These are phyloP conservation scores for Trachemys scripta DNA, from an alignment of 2,113 vertebrate species.

Conservation along the genomic window DNA sequence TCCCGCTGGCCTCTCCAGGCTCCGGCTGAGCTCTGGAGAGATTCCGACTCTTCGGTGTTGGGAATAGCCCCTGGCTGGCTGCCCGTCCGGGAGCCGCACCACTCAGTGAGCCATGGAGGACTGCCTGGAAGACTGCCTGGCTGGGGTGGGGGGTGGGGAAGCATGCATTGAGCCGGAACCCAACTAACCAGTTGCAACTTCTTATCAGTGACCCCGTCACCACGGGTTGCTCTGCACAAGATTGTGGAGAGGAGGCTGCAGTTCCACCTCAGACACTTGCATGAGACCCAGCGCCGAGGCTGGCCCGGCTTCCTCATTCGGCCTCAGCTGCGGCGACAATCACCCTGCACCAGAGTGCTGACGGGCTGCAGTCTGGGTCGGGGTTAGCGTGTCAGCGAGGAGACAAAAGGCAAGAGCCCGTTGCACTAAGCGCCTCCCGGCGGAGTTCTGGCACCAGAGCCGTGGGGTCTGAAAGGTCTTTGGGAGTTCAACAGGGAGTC, in stretches of 20 bases:
- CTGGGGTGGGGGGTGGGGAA: too few relatives aligned
- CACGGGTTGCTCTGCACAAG: background rate
- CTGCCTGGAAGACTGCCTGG: too few relatives aligned
- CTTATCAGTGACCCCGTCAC: background rate
- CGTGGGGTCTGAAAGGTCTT: background rate
- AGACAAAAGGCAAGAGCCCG: too few relatives aligned
- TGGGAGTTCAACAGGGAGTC: background rate
- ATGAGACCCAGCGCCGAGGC: background rate
- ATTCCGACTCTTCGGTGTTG: background rate
- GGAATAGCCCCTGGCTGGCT: background rate
- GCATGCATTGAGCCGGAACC: background rate
- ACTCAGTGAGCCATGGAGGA: too few relatives aligned
- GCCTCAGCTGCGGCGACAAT: background rate
- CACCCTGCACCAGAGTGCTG: too few relatives aligned
- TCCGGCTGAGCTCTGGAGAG: background rate
- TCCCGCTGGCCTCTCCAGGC: background rate
- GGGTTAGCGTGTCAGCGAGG: background rate
- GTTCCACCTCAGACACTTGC: background rate
- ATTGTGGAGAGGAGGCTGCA: too few relatives aligned
- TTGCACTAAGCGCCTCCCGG: too few relatives aligned
- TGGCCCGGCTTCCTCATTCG: background rate
- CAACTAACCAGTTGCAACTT: background rate
- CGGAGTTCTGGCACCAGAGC: too few relatives aligned
- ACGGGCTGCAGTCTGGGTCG: background rate
- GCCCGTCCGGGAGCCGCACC: background rate